Conservation (phyloP, 2,888 invertebrate genomes). For the Melanophora roralis region DNA sequence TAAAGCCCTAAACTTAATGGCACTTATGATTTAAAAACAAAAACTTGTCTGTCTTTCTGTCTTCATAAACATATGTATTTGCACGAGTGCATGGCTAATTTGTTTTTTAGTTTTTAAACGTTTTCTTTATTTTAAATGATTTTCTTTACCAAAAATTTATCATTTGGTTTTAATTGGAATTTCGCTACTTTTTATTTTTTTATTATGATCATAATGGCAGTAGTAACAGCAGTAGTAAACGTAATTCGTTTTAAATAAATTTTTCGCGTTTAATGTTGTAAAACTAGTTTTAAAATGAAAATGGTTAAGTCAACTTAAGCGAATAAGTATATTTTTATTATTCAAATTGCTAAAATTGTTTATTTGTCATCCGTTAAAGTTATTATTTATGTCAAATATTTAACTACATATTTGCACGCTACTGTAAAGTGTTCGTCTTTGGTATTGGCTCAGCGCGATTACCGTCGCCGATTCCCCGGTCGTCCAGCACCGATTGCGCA, state of each 20-base stretch:
- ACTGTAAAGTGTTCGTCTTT: neutral
- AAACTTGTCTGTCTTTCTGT: conserved; percentile 12
- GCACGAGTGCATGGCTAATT: neutral
- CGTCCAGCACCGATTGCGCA: no score
- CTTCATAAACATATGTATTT: conserved; percentile 4
- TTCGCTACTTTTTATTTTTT: conserved; percentile 33
- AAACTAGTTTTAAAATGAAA: conserved; percentile 40
- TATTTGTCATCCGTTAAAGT: neutral
- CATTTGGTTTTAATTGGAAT: conserved; percentile 51
- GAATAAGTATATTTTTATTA: conserved; percentile 17
- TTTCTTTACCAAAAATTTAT: conserved; percentile 23
- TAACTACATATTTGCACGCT: neutral
- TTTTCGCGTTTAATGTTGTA: conserved; percentile 18
- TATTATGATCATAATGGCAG: conserved; percentile 17
- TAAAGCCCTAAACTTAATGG: conserved; percentile 43
- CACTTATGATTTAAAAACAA: conserved; percentile 35
- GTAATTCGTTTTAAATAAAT: conserved; percentile 21
- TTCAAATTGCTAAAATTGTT: conserved; percentile 22
- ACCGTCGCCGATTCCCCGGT: no score
- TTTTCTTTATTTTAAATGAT: conserved; percentile 17
- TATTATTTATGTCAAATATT: neutral
- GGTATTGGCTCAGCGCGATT: no score
- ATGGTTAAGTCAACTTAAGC: conserved; percentile 2
- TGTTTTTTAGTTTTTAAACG: conserved; percentile 1
- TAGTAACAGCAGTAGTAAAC: conserved; percentile 18